Evolutionary conservation across 2,113 vertebrate species (phyloP).

Genomic region (Aphyosemion australe): DNA sequence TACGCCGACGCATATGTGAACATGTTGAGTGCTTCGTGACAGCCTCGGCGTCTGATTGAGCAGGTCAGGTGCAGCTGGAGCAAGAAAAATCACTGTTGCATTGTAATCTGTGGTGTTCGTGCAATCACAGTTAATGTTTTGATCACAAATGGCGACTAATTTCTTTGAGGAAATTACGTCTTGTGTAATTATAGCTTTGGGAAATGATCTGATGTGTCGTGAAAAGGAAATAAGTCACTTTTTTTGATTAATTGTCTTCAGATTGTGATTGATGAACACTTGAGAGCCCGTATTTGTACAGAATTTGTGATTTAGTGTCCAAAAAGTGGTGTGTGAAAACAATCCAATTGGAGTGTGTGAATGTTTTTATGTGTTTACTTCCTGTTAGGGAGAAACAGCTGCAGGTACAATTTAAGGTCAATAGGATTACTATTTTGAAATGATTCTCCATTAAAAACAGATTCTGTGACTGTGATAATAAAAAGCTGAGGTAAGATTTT

Average conservation of each 20-base stretch:
- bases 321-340: not conserved
- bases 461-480: no score
- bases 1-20: conserved; percentile 11
- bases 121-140: not conserved
- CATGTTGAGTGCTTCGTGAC: not conserved
- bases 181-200: not conserved
- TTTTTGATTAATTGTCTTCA: not conserved
- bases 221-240: not conserved
- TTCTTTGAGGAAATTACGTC: not conserved
- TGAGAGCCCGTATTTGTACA: not conserved
- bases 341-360: no score
- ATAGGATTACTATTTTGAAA: no score
- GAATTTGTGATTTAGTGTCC: not conserved
- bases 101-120: not conserved
- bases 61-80: conserved; percentile 18
- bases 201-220: not conserved
- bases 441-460: no score
- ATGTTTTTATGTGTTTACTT: no score
- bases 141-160: not conserved
- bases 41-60: conserved; percentile 12
- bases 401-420: no score
- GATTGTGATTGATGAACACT: conserved; percentile 3
- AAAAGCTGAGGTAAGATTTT: no score
- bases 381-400: no score
- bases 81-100: not conserved